These are phyloP conservation scores for Drosophila gaucha DNA, from an alignment of 2,888 invertebrate species.

Conservation along the genomic window DNA sequence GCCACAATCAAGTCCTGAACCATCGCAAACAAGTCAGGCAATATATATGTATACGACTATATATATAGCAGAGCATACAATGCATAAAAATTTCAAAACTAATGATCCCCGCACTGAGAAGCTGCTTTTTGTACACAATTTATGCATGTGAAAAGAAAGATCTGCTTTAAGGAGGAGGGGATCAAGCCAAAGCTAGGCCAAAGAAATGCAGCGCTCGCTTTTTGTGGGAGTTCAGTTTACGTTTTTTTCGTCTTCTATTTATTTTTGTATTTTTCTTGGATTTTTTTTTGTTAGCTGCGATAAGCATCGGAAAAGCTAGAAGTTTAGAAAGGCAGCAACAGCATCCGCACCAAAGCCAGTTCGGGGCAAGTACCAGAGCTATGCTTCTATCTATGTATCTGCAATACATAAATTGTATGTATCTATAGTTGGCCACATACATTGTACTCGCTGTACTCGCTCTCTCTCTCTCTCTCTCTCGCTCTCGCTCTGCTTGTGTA, in stretches of 20 bases:
- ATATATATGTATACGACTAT: constrained; percentile 6
- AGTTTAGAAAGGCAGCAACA: constrained; percentile 74
- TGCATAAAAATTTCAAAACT: constrained; percentile 68
- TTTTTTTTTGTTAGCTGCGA: constrained; percentile 40
- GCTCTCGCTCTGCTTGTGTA: constrained; percentile 11
- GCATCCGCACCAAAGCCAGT: constrained; percentile 40
- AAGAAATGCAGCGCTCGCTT: constrained; percentile 63
- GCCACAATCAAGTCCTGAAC: constrained; percentile 69
- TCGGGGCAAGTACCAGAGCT: constrained; percentile 40
- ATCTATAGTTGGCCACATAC: constrained; percentile 62
- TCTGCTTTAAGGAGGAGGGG: constrained; percentile 23
- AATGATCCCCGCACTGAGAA: constrained; percentile 57
- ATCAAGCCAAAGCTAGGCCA: constrained; percentile 46
- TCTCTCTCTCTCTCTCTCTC: neutral
- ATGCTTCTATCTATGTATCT: constrained; percentile 70
- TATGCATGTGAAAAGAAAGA: constrained; percentile 75
- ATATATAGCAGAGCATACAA: constrained; percentile 43
- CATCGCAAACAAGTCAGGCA: constrained; percentile 35
- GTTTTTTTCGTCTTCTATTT: constrained; percentile 16
- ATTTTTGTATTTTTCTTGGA: constrained; percentile 29
- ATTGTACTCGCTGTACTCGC: constrained; percentile 38
- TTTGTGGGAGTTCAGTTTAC: constrained; percentile 64
- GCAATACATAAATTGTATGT: constrained; percentile 78
- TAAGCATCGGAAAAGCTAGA: constrained; percentile 76
- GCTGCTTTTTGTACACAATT: constrained; percentile 65